phyloP scores from a whole-genome alignment of 2,888 invertebrate species.

The Lepidochrysops patricia region DNA sequence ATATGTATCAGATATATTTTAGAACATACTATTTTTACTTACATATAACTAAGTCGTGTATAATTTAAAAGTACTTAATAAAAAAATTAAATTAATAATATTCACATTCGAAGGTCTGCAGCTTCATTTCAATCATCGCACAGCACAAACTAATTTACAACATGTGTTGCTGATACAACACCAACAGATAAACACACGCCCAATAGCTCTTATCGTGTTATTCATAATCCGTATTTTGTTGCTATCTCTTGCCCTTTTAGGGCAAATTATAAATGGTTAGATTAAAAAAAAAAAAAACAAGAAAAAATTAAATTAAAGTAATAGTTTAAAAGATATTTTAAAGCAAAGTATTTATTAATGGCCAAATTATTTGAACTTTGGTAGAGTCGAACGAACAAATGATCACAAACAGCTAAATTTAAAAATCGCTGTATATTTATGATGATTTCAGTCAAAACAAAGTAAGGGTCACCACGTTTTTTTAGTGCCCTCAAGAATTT shows the following conservation, averaged over 20 bases:
- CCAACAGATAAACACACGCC: neutral
- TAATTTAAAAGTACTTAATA: neutral
- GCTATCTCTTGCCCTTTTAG: neutral
- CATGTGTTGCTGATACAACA: neutral
- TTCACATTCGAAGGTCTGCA: conserved; percentile 10
- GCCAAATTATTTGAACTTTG: too few species aligned
- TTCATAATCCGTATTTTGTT: neutral
- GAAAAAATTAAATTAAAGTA: too few species aligned
- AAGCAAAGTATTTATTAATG: too few species aligned
- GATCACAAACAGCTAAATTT: too few species aligned
- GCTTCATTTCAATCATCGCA: conserved; percentile 16
- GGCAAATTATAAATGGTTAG: neutral
- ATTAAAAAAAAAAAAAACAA: neutral
- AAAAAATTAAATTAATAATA: neutral
- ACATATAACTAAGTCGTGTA: too few species aligned
- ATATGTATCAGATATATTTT: too few species aligned
- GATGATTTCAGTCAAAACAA: too few species aligned
- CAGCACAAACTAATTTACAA: neutral
- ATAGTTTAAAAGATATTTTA: neutral
- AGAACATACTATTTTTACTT: too few species aligned
- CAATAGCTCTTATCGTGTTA: neutral
- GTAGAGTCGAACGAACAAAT: too few species aligned
- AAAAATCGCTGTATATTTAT: too few species aligned
- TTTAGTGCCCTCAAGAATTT: too few species aligned
- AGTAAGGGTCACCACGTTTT: too few species aligned